These are phyloP conservation scores for Rissa tridactyla DNA, from an alignment of 2,113 vertebrate genomes.

Conservation along the genomic window DNA sequence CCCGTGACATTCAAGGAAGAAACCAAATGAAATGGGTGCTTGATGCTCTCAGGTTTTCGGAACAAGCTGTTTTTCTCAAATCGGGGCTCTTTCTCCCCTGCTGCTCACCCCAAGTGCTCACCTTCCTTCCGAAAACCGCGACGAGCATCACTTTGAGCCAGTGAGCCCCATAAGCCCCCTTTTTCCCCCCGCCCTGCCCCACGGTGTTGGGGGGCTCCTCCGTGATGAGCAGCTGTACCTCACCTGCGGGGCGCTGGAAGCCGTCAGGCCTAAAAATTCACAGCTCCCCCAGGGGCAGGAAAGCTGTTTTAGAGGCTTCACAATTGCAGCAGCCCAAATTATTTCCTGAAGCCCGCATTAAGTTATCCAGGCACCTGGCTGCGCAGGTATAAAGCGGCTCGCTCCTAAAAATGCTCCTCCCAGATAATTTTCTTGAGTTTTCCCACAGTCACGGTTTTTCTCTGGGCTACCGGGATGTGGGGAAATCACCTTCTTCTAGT, in stretches of 20 bases:
- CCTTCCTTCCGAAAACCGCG: background rate
- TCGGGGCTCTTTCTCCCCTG: background rate
- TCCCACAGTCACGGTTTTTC: background rate
- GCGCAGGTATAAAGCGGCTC: background rate
- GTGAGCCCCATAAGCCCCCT: background rate
- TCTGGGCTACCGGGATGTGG: background rate
- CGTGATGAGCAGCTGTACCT: background rate
- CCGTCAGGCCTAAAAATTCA: background rate
- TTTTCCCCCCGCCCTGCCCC: background rate
- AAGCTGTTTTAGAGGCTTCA: conserved; percentile 14
- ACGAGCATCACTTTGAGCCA: background rate
- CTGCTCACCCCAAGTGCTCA: background rate
- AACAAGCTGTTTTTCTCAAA: background rate
- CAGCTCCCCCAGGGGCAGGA: background rate
- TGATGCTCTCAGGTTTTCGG: background rate
- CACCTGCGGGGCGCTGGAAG: background rate
- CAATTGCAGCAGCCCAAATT: background rate
- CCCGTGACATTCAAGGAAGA: background rate
- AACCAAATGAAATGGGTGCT: background rate
- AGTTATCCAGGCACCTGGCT: conserved; percentile 6
- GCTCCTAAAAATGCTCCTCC: background rate
- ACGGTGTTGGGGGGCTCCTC: background rate
- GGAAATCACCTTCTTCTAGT: background rate
- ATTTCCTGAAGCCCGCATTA: background rate
- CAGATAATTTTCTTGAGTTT: background rate